Base-by-base conservation (phyloP, 2,888 invertebrate genomes). In the Palloptera scutellata region DNA sequence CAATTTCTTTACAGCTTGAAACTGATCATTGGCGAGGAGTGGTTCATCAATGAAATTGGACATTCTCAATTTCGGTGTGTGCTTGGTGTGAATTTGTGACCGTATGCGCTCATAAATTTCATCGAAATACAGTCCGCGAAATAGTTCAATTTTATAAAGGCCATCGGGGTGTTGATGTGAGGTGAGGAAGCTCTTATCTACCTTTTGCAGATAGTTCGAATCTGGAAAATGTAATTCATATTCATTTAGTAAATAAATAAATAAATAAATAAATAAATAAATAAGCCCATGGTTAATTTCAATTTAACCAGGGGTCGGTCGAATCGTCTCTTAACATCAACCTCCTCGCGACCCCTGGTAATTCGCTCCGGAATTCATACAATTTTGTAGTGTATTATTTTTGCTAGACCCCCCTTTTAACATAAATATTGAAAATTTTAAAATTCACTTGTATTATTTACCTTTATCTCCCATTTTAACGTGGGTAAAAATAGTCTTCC, bases 401-500 rank as follows among this genome's bases (percentile, higher is more conserved):
- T n/a, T n/a, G n/a, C n/a, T n/a, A n/a, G n/a, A n/a, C n/a, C n/a
- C n/a, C n/a, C n/a, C n/a, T n/a, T n/a, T n/a, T n/a, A n/a, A n/a
- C n/a, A n/a, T n/a, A n/a, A n/a, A n/a, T n/a, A n/a, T n/a, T n/a
- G n/a, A 30, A 30, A 4, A 30, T 30, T 30, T 6, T 4, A 30
- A 30, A 30, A 30, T 30, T 30, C 30, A 30, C 2, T 30, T 30
- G 30, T 4, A 30, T 13, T 17, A 48, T 19, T 68, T 67, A 70
- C 70, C 60, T 19, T 54, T 62, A 42, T 69, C 66, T 1, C 76
- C 76, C 43, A 75, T 45, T 17, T 76, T 76, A 5, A 78, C 64
- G 60, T 81, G 80, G 11, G 75, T 77, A 60, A 78, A 81, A 17
- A 76, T 60, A 0, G 79, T 78, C 11, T 72, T 70, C 2, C 80